Conservation (phyloP, 2,797 vertebrate species). For the Scolopax bukidnonensis region DNA sequence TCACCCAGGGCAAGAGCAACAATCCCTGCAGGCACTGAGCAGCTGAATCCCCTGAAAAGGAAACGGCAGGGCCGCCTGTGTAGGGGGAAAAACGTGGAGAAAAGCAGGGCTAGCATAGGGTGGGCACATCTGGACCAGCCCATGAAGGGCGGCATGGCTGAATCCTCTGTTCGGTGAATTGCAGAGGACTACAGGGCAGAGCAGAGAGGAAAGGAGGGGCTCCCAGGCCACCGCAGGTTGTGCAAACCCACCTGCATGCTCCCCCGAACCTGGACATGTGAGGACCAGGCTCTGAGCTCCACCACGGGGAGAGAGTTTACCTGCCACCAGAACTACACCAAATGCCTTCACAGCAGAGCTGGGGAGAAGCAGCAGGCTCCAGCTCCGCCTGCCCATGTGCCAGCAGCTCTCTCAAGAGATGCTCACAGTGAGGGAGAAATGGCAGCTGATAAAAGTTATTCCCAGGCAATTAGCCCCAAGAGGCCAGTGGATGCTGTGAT, state of each 20-base stretch:
- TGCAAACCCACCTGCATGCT: not conserved
- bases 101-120: not conserved
- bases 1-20: not conserved
- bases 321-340: not conserved
- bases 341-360: not conserved
- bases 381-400: not conserved
- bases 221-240: not conserved
- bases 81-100: not conserved
- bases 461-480: not conserved
- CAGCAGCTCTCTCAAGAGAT: not conserved
- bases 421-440: not conserved
- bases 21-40: not conserved
- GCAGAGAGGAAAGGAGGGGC: not conserved
- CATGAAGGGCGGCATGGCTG: rapidly evolving
- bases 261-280: rapidly evolving
- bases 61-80: not conserved
- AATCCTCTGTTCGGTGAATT: too few relatives aligned
- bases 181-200: not conserved
- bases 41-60: not conserved
- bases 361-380: not conserved
- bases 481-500: not conserved
- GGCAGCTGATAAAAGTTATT: not conserved
- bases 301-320: not conserved
- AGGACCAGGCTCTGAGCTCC: not conserved
- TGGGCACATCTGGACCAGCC: not conserved